phyloP scores from a whole-genome alignment of 2,797 vertebrate genomes.

The Intellagama lesueurii region DNA sequence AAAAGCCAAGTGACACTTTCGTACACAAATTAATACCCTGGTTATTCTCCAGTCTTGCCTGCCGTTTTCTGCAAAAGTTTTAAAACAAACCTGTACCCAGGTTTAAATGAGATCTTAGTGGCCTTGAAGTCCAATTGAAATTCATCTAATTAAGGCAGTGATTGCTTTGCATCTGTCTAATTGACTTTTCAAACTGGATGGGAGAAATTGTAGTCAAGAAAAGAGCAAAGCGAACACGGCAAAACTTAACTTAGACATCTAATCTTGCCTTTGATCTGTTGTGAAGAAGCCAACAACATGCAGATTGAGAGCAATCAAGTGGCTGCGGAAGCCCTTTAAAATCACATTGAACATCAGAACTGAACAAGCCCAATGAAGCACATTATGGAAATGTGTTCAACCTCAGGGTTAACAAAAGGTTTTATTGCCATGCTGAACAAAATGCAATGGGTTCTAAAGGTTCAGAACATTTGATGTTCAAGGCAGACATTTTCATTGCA shows the following conservation, averaged over 20 bases:
- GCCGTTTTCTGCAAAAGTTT: conserved; percentile 47
- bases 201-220: conserved; percentile 79
- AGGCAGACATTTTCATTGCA: conserved; percentile 19
- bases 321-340: conserved; percentile 13
- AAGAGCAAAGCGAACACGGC: conserved; percentile 80
- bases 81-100: conserved; percentile 73
- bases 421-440: conserved; percentile 47
- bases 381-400: neutral
- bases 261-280: conserved; percentile 10
- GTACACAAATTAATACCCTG: conserved; percentile 58
- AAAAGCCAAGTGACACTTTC: conserved; percentile 66
- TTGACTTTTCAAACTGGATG: conserved; percentile 83
- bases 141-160: conserved; percentile 87
- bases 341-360: conserved; percentile 1
- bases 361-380: conserved; percentile 11
- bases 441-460: conserved; percentile 20
- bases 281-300: conserved; percentile 36
- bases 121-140: conserved; percentile 87
- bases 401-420: conserved; percentile 12
- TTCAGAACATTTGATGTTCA: conserved; percentile 42
- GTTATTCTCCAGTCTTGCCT: conserved; percentile 59
- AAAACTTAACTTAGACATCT: conserved; percentile 61
- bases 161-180: conserved; percentile 84
- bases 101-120: conserved; percentile 78
- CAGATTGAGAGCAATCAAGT: conserved; percentile 38